Conservation (phyloP, 2,797 vertebrate species). For the Melopsittacus undulatus region DNA sequence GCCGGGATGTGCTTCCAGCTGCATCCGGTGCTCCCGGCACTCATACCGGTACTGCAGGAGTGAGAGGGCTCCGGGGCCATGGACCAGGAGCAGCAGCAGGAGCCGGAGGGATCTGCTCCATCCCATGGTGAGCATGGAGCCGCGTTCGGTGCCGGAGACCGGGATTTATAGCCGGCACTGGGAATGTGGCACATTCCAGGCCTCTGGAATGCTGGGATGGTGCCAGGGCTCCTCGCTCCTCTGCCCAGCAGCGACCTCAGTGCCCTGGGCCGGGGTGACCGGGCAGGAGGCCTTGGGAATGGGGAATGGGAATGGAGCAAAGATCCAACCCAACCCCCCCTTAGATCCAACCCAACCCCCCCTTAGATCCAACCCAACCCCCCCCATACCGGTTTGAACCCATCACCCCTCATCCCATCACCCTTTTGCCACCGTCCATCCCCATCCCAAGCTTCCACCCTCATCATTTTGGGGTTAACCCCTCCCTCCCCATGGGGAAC, state of each 20-base stretch:
- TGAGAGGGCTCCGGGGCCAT: not conserved
- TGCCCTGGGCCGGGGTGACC: not conserved
- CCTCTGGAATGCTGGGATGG: too few relatives aligned
- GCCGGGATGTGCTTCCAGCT: not conserved
- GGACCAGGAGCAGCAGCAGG: not conserved
- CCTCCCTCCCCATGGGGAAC: not conserved
- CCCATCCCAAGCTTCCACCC: not conserved
- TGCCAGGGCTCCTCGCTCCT: not conserved
- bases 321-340: too few relatives aligned
- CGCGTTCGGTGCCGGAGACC: fast-evolving
- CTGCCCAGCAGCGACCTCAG: not conserved
- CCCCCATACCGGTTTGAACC: too few relatives aligned
- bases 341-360: not conserved
- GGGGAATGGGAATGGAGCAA: not conserved
- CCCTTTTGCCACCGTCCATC: fast-evolving
- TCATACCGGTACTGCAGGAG: slow-evolving; percentile 6
- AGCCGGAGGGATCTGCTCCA: not conserved
- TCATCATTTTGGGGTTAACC: fast-evolving
- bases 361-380: not conserved
- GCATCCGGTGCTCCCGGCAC: slow-evolving; percentile 48
- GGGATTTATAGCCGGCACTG: not conserved
- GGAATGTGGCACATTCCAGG: fast-evolving
- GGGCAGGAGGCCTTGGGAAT: not conserved
- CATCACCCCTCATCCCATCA: not conserved
- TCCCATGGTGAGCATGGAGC: not conserved